phyloP scores from a whole-genome alignment of 2,113 vertebrate species.

The Piaya cayana region DNA sequence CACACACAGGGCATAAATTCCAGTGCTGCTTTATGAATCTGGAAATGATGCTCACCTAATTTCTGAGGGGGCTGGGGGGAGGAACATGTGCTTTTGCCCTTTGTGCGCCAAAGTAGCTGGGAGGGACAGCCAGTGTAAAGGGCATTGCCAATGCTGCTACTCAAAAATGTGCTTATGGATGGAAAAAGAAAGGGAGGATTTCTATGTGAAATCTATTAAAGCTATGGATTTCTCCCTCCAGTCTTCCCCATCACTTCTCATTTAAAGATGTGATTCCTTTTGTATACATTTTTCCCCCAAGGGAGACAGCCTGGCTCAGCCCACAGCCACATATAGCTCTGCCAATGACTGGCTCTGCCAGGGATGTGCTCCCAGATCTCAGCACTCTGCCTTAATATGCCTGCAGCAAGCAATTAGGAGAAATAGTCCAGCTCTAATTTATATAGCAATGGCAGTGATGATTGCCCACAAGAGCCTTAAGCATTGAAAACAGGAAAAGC shows the following conservation, averaged over 20 bases:
- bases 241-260: not conserved
- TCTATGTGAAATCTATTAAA: not conserved
- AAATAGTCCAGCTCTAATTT: not conserved
- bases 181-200: accelerated
- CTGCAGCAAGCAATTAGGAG: not conserved
- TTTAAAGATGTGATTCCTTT: not conserved
- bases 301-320: not conserved
- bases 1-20: not conserved
- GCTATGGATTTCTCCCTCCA: not conserved
- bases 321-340: not conserved
- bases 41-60: not conserved
- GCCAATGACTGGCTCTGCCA: not conserved
- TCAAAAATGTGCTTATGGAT: not conserved
- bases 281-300: not conserved
- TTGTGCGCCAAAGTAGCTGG: not conserved
- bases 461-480: not conserved
- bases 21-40: not conserved
- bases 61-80: not conserved
- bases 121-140: not conserved
- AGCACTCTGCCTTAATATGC: not conserved
- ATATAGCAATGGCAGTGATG: not conserved
- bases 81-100: not conserved
- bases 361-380: not conserved
- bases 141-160: not conserved
- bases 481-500: not conserved